These are phyloP conservation scores for Stenurella melanura DNA, from an alignment of 2,888 invertebrate genomes.

Conservation along the genomic window DNA sequence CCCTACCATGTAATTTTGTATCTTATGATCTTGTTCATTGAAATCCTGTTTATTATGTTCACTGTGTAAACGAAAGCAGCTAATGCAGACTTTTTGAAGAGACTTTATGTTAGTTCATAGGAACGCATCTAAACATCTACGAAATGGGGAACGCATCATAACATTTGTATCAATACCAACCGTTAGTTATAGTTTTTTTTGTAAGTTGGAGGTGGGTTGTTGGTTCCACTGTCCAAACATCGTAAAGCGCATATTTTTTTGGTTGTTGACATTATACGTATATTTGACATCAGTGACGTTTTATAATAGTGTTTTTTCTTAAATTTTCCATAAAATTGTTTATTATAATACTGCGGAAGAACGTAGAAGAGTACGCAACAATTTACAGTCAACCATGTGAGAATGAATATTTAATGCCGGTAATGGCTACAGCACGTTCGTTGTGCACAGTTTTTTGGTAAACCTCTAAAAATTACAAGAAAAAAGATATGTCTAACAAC, in stretches of 20 bases:
- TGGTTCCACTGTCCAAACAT: constrained; percentile 40
- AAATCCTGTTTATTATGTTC: too few relatives aligned
- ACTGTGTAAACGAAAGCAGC: too few relatives aligned
- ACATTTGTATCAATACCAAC: background rate
- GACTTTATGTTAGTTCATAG: background rate
- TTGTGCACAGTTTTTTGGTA: background rate
- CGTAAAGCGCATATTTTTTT: constrained; percentile 50
- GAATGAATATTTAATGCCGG: constrained; percentile 21
- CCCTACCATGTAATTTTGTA: too few relatives aligned
- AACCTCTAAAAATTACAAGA: constrained; percentile 26
- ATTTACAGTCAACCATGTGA: background rate
- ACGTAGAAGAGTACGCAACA: background rate
- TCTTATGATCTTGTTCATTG: too few relatives aligned
- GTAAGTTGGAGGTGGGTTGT: background rate
- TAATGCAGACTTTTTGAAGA: too few relatives aligned
- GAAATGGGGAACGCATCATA: too few relatives aligned
- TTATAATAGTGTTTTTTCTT: constrained; percentile 40
- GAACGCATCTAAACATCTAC: too few relatives aligned
- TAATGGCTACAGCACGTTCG: constrained; percentile 24
- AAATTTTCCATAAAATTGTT: constrained; percentile 38
- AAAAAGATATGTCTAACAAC: constrained; percentile 67
- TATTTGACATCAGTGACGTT: constrained; percentile 50
- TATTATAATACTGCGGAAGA: background rate
- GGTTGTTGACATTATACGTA: constrained; percentile 55
- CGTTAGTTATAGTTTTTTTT: background rate